Percentiles rank a stretch among this genome's conserved stretches.
These are phyloP conservation scores for Amyelois transitella DNA, from an alignment of 1,140 invertebrate genomes.

Conservation along the genomic window DNA sequence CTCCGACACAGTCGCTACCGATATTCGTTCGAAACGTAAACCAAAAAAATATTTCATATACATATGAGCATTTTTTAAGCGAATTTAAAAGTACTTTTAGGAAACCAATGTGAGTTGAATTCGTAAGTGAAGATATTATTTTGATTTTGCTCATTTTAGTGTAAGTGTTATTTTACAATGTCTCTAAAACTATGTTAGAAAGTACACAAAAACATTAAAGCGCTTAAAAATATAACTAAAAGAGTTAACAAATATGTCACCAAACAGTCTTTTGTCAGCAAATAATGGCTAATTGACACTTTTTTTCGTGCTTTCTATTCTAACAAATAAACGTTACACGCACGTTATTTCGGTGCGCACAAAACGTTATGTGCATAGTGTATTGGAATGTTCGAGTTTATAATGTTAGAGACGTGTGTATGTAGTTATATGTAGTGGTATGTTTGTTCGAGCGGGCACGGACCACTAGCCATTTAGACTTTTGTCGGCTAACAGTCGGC, in stretches of 20 bases:
- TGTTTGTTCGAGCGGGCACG: background rate
- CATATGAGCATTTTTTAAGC: conserved; percentile 6
- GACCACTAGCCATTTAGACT: conserved; percentile 9
- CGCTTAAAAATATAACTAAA: too few species aligned
- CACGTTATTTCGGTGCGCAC: background rate
- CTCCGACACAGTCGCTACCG: conserved; percentile 13
- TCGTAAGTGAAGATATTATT: background rate
- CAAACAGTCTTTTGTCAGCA: background rate
- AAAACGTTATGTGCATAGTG: background rate
- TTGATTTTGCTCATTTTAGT: background rate
- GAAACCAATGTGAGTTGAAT: conserved; percentile 25
- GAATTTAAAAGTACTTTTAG: conserved; percentile 14
- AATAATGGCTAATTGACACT: conserved; percentile 1
- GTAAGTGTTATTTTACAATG: background rate
- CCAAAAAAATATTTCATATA: conserved; percentile 6
- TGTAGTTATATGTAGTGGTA: background rate
- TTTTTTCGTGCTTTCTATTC: background rate
- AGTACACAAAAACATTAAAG: too few species aligned
- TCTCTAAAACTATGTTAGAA: background rate
- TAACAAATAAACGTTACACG: background rate
- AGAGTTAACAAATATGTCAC: too few species aligned
- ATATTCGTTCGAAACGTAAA: conserved; percentile 17
- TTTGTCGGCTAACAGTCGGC: conserved; percentile 21
- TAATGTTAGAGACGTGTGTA: background rate
- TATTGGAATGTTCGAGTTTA: background rate